Percentiles rank a stretch among this genome's conserved stretches.
phyloP scores from a whole-genome alignment of 2,797 vertebrate species.

The Labeo calbasu region DNA sequence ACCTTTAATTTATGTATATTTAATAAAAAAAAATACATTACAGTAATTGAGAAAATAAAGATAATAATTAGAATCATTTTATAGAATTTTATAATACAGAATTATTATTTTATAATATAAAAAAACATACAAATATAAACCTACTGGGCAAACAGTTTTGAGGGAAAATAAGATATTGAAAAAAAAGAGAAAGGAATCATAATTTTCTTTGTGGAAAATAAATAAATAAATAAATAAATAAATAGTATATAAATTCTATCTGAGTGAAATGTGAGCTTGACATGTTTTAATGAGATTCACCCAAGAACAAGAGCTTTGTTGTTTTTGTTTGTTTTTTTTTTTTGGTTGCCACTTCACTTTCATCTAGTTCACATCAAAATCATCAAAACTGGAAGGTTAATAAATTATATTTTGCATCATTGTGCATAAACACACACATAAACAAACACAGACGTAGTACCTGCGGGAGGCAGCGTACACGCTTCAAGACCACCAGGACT shows the following conservation, averaged over 20 bases:
- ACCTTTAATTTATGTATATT: background rate
- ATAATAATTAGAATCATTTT: background rate
- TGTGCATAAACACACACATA: background rate
- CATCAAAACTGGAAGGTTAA: background rate
- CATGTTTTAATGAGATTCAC: background rate
- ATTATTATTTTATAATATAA: background rate
- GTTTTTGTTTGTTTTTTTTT: background rate
- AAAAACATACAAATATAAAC: background rate
- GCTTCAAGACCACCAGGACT: slow-evolving; percentile 72
- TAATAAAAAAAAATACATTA: background rate
- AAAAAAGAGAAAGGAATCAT: background rate
- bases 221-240: background rate
- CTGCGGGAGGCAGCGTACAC: slow-evolving; percentile 85
- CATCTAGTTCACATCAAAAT: background rate
- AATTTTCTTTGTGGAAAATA: background rate
- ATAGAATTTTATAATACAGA: background rate
- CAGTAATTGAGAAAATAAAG: background rate
- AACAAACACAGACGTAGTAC: slow-evolving; percentile 63
- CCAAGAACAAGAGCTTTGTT: background rate
- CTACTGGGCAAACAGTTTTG: background rate
- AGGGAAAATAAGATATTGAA: background rate
- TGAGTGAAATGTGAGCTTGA: background rate
- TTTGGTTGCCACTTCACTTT: too few relatives aligned
- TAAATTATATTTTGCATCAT: background rate
- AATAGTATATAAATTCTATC: background rate